phyloP scores from a whole-genome alignment of 2,113 vertebrate species.

The Ahaetulla prasina region DNA sequence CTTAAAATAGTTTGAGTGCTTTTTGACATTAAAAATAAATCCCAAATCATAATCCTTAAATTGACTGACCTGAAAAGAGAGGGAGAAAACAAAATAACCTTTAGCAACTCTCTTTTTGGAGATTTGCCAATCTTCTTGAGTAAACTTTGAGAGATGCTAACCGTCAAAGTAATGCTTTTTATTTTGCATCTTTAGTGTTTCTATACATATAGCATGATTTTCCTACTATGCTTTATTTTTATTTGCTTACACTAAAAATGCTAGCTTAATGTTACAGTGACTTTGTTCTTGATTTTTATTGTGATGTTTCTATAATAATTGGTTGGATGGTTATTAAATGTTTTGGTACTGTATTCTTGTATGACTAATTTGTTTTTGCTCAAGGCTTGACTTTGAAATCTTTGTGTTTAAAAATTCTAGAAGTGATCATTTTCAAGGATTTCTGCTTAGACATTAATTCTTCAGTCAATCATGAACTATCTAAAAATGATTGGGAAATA shows the following conservation, averaged over 20 bases:
- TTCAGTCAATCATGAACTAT: neutral
- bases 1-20: neutral
- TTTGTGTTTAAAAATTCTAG: neutral
- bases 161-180: neutral
- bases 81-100: neutral
- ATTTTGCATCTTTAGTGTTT: neutral
- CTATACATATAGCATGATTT: neutral
- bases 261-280: slow-evolving; percentile 18
- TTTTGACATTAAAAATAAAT: slow-evolving; percentile 9
- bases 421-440: slow-evolving; percentile 11
- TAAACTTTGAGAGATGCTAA: neutral
- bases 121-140: neutral
- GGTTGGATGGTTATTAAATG: neutral
- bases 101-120: neutral
- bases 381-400: neutral
- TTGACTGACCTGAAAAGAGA: neutral
- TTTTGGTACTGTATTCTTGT: neutral
- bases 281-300: neutral
- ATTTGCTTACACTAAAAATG: slow-evolving; percentile 20
- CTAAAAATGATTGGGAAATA: neutral
- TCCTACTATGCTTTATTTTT: neutral
- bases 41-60: neutral
- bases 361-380: neutral
- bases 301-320: slow-evolving; percentile 14
- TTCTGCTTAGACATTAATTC: neutral